Evolutionary conservation across 2,113 vertebrate species (phyloP).

Genomic region (Lota lota): DNA sequence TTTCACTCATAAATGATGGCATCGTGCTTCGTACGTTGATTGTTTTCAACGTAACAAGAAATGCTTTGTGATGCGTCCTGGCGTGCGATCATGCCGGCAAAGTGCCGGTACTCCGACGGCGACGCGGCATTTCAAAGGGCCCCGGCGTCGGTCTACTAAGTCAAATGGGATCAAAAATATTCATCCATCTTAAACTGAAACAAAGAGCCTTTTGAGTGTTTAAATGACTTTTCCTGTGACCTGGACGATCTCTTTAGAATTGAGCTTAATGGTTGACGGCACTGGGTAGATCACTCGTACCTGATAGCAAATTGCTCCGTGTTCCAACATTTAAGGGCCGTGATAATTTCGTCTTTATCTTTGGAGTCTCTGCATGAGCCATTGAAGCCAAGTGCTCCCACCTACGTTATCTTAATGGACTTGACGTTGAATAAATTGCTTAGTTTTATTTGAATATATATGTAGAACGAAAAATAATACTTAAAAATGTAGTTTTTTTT

Average conservation of each 20-base stretch:
- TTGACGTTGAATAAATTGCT: slow-evolving; percentile 63
- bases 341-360: slow-evolving; percentile 66
- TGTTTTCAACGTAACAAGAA: too few species aligned
- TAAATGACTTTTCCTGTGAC: slow-evolving; percentile 73
- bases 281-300: slow-evolving; percentile 64
- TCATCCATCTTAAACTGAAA: slow-evolving; percentile 45
- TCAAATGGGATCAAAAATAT: too few species aligned
- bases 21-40: too few species aligned
- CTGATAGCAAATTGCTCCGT: slow-evolving; percentile 61
- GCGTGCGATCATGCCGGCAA: too few species aligned
- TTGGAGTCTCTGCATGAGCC: slow-evolving; percentile 51
- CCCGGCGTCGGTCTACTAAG: too few species aligned
- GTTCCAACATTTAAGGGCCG: slow-evolving; percentile 66
- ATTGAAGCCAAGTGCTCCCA: slow-evolving; percentile 52
- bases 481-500: not conserved
- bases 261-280: slow-evolving; percentile 68
- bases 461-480: too few species aligned
- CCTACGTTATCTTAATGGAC: slow-evolving; percentile 69
- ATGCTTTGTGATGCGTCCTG: too few species aligned
- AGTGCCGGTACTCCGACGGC: too few species aligned
- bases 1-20: too few species aligned
- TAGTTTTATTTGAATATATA: slow-evolving; percentile 49
- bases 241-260: slow-evolving; percentile 71
- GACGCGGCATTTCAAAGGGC: too few species aligned
- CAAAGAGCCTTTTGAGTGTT: slow-evolving; percentile 61